These are phyloP conservation scores for Piprites chloris DNA, from an alignment of 2,113 vertebrate species.

Conservation along the genomic window DNA sequence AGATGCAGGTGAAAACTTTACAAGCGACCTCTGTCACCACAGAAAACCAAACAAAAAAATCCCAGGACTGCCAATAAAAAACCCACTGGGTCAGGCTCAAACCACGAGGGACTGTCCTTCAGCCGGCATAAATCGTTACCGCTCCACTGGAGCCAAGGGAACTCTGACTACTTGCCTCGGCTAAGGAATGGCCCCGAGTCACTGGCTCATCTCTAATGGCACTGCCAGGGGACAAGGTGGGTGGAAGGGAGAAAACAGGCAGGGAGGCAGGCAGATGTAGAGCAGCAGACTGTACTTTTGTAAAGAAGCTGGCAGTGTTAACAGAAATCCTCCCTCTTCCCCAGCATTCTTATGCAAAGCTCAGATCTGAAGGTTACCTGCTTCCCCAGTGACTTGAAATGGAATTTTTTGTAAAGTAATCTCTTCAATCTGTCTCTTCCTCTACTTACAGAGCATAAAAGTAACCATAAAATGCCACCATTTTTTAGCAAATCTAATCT, in stretches of 20 bases:
- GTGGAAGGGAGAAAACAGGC: neutral
- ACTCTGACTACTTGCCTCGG: neutral
- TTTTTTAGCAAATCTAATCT: slow-evolving; percentile 63
- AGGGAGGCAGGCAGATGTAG: neutral
- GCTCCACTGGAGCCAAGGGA: neutral
- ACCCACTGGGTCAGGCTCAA: neutral
- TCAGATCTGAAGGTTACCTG: slow-evolving; percentile 66
- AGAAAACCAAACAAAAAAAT: neutral
- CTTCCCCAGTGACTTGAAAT: slow-evolving; percentile 57
- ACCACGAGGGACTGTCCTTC: neutral
- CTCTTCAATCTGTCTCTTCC: slow-evolving; percentile 52
- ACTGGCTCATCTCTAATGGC: slow-evolving; percentile 1
- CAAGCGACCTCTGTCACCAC: neutral
- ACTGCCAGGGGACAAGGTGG: neutral
- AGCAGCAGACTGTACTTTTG: neutral
- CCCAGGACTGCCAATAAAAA: neutral
- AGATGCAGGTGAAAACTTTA: neutral
- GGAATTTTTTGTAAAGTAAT: slow-evolving; percentile 57
- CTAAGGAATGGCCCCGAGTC: neutral
- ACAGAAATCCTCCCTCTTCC: slow-evolving; percentile 2
- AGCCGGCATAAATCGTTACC: neutral
- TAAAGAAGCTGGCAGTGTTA: neutral
- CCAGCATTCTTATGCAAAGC: slow-evolving; percentile 51
- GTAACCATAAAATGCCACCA: slow-evolving; percentile 60
- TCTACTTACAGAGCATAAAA: slow-evolving; percentile 56